Percentiles rank a stretch among this genome's conserved stretches.
Evolutionary conservation across 2,797 vertebrate genomes (phyloP).

Genomic region (Hypotaenidia philippensis): DNA sequence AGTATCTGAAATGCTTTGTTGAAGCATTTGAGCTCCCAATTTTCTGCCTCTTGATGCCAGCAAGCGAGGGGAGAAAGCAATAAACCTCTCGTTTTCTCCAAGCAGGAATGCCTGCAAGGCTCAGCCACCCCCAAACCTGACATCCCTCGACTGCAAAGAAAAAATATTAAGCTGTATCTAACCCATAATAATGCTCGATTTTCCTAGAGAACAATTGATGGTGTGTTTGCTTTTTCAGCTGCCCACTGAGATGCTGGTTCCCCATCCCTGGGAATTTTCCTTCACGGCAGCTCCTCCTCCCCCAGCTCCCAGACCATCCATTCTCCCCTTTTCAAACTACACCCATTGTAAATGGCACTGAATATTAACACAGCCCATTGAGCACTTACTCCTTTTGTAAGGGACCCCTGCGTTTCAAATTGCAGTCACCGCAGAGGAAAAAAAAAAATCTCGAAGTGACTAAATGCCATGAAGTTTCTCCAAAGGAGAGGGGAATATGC

Average conservation of each 20-base stretch:
- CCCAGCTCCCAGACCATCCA: slow-evolving; percentile 70
- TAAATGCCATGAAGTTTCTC: slow-evolving; percentile 70
- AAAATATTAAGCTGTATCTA: background rate
- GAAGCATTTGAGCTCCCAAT: background rate
- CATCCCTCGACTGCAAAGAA: background rate
- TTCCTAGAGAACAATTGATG: slow-evolving; percentile 40
- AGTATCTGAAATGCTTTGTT: slow-evolving; percentile 34
- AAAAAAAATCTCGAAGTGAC: slow-evolving; percentile 51
- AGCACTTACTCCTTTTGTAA: slow-evolving; percentile 72
- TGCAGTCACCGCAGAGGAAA: slow-evolving; percentile 51
- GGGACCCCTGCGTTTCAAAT: slow-evolving; percentile 74
- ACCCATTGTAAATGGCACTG: slow-evolving; percentile 73
- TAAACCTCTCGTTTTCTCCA: background rate
- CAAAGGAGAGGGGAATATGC: slow-evolving; percentile 51
- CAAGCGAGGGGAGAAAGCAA: background rate
- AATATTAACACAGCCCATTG: slow-evolving; percentile 79
- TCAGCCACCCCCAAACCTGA: background rate
- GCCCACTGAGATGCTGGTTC: slow-evolving; percentile 29
- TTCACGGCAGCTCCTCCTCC: slow-evolving; percentile 31
- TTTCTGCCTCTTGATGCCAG: background rate
- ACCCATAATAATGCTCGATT: background rate
- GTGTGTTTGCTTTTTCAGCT: background rate
- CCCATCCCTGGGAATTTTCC: slow-evolving; percentile 62
- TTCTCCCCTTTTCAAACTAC: slow-evolving; percentile 75
- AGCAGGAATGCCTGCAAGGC: background rate